Conservation (phyloP, 2,888 invertebrate genomes). For the Muschampia plurimacula region DNA sequence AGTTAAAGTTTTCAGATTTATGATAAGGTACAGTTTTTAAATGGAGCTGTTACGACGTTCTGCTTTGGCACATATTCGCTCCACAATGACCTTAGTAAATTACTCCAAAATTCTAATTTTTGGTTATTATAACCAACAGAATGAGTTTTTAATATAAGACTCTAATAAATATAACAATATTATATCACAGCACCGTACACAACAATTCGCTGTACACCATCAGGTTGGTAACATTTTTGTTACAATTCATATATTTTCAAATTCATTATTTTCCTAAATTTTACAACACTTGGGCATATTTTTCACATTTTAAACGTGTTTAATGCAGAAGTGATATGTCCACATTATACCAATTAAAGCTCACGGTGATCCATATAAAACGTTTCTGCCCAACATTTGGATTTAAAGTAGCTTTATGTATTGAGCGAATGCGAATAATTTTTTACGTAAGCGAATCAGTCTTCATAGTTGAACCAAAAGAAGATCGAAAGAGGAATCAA, state of each 20-base stretch:
- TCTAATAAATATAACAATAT: constrained; percentile 66
- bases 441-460: constrained; percentile 43
- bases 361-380: constrained; percentile 57
- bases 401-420: constrained; percentile 41
- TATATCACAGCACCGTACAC: constrained; percentile 74
- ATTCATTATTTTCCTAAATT: constrained; percentile 46
- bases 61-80: constrained; percentile 44
- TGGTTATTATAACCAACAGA: constrained; percentile 45
- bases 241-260: constrained; percentile 52
- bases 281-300: constrained; percentile 62
- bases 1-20: background rate
- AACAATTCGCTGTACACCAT: constrained; percentile 62
- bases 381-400: constrained; percentile 46
- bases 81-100: background rate
- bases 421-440: constrained; percentile 39
- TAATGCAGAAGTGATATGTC: constrained; percentile 65
- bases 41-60: constrained; percentile 10
- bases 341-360: constrained; percentile 73
- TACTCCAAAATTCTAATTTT: constrained; percentile 24
- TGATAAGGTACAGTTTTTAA: background rate
- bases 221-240: constrained; percentile 60
- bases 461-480: constrained; percentile 47
- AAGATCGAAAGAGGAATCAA: constrained; percentile 36
- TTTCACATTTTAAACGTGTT: constrained; percentile 48
- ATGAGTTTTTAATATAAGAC: constrained; percentile 53